Evolutionary conservation across 2,113 vertebrate genomes (phyloP), one percentile per base, ranked within the genome.

Genomic region (Corvus moneduloides): DNA sequence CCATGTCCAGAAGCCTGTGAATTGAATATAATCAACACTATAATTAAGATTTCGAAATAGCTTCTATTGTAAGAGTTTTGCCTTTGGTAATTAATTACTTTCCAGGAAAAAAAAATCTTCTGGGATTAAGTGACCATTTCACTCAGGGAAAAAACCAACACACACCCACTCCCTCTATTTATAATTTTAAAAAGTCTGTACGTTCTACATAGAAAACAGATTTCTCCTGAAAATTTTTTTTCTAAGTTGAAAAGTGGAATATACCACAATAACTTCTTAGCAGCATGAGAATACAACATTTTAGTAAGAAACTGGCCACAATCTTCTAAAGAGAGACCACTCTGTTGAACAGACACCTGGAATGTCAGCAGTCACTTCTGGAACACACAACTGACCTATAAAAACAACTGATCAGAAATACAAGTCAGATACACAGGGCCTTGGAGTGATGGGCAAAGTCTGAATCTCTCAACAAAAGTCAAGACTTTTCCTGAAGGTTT

Each of bases 1-100:
- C 71, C 61, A 88, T 71, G 71, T 68, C 93, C 94, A 96, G 82
- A 91, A 87, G 59, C 39, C 66, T 87, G 43, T 46, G 91, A 89
- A 94, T 59, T 76, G 51, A 89, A 52, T 74, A 84, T 37, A 83
- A 74, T 43, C 66, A 90, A 93, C 62, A 69, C 11, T 48, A 39
- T 48, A 85, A 94, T 76, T 89, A 89, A 80, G 58, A 91, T 66
- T 87, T 87, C n/a, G 77, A 87, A 95, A 90, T 77, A 84, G 30
- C 21, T 91, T 59, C 41, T 58, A 69, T 33, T 94, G 41, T 58
- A 87, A 22, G 33, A 74, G 41, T 69, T 82, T 94, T 61, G 52
- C 43, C 80, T 91, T 78, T 4, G 3, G 18, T 66, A 87, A 78
- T 87, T 93, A 87, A 94, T 79, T 84, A 85, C 14, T 72, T 89